Percentiles rank a stretch among this genome's conserved stretches.
These are phyloP conservation scores for Pardosa pseudoannulata DNA, from an alignment of 2,888 invertebrate genomes.

Conservation along the genomic window DNA sequence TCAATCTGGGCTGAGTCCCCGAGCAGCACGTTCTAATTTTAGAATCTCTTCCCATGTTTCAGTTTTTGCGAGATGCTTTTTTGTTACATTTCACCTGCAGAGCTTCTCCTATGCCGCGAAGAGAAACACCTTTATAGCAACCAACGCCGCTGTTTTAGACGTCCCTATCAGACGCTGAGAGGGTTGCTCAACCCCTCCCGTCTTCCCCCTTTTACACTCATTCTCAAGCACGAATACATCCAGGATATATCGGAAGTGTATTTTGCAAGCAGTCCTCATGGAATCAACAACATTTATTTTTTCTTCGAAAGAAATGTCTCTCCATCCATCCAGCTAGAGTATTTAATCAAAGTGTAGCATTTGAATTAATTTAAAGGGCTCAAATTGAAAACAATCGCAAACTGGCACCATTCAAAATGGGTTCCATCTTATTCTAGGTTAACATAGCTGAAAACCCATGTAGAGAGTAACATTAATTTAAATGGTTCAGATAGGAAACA, in stretches of 20 bases:
- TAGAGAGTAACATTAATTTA: no score
- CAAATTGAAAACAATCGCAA: no score
- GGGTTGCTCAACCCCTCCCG: not conserved
- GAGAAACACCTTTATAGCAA: slow-evolving; percentile 71
- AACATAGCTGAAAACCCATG: no score
- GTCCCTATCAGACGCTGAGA: slow-evolving; percentile 44
- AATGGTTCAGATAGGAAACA: no score
- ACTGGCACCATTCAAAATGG: no score
- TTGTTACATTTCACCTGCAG: slow-evolving; percentile 23
- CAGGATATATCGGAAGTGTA: slow-evolving; percentile 20
- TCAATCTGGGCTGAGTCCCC: slow-evolving; percentile 48
- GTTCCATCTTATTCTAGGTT: no score
- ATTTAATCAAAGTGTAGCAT: no score
- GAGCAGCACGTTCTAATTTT: slow-evolving; percentile 46
- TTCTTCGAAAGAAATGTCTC: no score
- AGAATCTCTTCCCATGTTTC: slow-evolving; percentile 48
- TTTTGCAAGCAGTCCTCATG: not conserved
- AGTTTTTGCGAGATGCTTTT: slow-evolving; percentile 29
- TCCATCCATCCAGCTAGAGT: no score
- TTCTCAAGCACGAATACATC: not conserved
- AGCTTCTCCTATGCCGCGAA: slow-evolving; percentile 56
- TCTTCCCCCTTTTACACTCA: not conserved
- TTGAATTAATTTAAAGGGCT: no score
- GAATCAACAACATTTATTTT: not conserved
- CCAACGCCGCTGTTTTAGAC: slow-evolving; percentile 53